Conservation (phyloP, 1,140 invertebrate species). For the Polyergus mexicanus region DNA sequence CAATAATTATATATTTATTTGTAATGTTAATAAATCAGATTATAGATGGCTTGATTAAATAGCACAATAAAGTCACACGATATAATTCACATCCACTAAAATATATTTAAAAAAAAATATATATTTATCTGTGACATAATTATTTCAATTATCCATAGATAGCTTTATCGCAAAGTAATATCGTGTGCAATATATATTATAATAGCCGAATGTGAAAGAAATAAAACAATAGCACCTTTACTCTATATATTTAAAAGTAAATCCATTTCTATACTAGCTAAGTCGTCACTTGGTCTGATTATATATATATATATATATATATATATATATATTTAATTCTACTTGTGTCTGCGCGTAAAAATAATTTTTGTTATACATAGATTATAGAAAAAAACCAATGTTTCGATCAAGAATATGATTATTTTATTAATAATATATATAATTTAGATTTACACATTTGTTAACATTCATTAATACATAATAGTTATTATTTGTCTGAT, state of each 20-base stretch:
- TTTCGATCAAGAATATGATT: neutral
- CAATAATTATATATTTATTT: no score
- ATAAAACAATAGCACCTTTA: neutral
- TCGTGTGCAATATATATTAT: neutral
- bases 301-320: no score
- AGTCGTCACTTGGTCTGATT: neutral
- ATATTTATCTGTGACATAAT: neutral
- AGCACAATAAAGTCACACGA: neutral
- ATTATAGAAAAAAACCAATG: neutral
- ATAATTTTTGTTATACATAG: neutral
- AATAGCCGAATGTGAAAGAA: neutral
- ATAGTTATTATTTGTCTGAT: no score
- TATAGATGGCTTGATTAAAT: no score
- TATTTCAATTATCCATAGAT: neutral
- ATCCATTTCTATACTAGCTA: slow-evolving; percentile 13
- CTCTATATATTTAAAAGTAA: slow-evolving; percentile 21
- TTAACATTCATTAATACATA: neutral
- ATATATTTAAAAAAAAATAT: neutral
- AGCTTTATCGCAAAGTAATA: neutral
- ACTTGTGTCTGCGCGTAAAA: neutral
- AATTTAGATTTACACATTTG: neutral
- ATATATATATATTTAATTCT: neutral
- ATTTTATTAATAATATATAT: neutral
- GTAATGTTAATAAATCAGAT: no score
- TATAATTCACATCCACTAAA: neutral